phyloP scores from a whole-genome alignment of 2,797 vertebrate species.

The Podarcis lilfordi region DNA sequence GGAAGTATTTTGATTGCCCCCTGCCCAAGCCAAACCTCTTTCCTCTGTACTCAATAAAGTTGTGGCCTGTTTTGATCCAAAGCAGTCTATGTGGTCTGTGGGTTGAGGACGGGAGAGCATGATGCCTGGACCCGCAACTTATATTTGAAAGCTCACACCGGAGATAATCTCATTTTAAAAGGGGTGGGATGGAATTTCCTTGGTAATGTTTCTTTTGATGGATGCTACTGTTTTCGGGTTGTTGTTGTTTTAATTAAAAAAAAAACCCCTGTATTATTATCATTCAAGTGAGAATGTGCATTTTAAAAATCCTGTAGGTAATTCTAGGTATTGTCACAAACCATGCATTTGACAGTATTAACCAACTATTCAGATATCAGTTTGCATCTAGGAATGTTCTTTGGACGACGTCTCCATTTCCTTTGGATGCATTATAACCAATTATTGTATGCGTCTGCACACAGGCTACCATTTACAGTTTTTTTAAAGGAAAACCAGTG shows the following conservation, averaged over 20 bases:
- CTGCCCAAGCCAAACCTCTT: no score
- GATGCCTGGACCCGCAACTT: background rate
- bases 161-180: constrained; percentile 29
- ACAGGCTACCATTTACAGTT: no score
- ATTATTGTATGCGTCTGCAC: background rate
- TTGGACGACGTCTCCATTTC: background rate
- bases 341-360: background rate
- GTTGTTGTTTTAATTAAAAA: background rate
- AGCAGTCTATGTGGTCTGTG: no score
- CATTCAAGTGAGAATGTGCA: background rate
- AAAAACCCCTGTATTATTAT: background rate
- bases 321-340: background rate
- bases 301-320: background rate
- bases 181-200: constrained; percentile 25
- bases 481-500: no score
- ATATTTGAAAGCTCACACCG: background rate
- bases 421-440: background rate
- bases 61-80: no score
- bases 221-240: background rate
- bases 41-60: no score
- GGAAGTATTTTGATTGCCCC: no score
- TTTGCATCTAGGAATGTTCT: background rate
- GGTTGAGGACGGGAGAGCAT: no score
- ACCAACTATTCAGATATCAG: background rate
- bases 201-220: constrained; percentile 49